Evolutionary conservation across 2,797 vertebrate genomes (phyloP).

Genomic region (Eulemur rubriventer): DNA sequence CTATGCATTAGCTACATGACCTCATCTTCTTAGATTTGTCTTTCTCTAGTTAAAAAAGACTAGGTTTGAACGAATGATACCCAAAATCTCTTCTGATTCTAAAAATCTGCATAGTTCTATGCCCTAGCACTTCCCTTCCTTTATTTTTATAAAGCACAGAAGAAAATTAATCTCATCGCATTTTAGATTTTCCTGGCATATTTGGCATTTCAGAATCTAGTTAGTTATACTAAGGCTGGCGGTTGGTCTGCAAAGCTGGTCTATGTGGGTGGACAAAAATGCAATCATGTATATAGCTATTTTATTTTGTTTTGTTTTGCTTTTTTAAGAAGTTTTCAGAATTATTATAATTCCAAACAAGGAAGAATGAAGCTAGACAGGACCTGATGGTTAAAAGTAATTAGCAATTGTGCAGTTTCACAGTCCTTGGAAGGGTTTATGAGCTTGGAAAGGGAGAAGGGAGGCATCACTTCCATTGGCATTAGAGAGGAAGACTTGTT

Average conservation of each 20-base stretch:
- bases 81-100: not conserved
- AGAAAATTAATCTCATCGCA: constrained; percentile 1
- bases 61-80: not conserved
- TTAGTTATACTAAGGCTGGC: not conserved
- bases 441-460: not conserved
- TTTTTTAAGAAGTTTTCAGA: constrained; percentile 30
- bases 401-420: not conserved
- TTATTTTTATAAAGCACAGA: not conserved
- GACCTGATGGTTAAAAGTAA: not conserved
- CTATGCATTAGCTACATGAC: not conserved
- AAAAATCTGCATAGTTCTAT: not conserved
- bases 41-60: constrained; percentile 20
- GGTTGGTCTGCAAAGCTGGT: not conserved
- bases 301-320: not conserved
- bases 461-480: not conserved
- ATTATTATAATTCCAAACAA: not conserved
- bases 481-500: not conserved
- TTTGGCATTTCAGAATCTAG: not conserved
- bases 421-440: not conserved
- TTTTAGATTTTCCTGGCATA: not conserved
- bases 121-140: not conserved
- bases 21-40: constrained; percentile 11
- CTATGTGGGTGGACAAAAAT: not conserved
- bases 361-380: not conserved
- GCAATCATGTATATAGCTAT: not conserved